Base-by-base conservation (phyloP, 2,113 vertebrate species). In the Bujurquina vittata region DNA sequence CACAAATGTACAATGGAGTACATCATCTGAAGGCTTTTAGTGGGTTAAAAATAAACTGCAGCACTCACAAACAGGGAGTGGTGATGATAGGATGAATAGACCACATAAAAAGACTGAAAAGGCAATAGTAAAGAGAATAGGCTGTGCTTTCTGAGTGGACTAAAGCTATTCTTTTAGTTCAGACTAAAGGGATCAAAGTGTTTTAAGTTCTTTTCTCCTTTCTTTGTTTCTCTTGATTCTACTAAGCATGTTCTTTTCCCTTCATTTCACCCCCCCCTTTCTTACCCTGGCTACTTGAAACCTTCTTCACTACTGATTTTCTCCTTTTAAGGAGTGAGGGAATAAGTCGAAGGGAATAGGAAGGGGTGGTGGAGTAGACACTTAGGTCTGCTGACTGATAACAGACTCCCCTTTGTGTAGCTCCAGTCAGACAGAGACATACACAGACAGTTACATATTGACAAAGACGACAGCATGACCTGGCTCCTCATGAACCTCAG, bases 311-410 rank as follows among this genome's bases (percentile, higher is more conserved):
- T 75, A 77, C 80, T 89, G 31, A 60, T 88, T 92, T 89, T 94
- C n/a, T 91, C 94, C 94, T 94, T 95, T 94, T 94, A 95, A 94
- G 93, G 94, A 92, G 60, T 52, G 86, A 91, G 86, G 61, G 85
- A 87, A 87, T 2, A 56, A 84, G 74, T 87, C 77, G 56, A 72
- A 62, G 75, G 67, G 86, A 78, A 57, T 59, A 17, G 59, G 43
- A 79, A 43, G 22, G 60, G 63, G 81, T 72, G 73, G 63, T 89
- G 87, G 86, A 87, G 90, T 88, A 89, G 81, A 87, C 46, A 69
- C 83, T 90, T 77, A 60, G 85, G 87, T 86, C 93, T 92, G 88
- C 91, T 93, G 91, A 92, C 92, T 86, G 87, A 93, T 90, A 91
- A 94, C 94, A 94, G 92, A 91, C 89, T 91, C 83, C 79, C 90